Percentiles rank a stretch among this genome's conserved stretches.
Evolutionary conservation across 2,888 invertebrate genomes (phyloP).

Genomic region (Pollenia angustigena): DNA sequence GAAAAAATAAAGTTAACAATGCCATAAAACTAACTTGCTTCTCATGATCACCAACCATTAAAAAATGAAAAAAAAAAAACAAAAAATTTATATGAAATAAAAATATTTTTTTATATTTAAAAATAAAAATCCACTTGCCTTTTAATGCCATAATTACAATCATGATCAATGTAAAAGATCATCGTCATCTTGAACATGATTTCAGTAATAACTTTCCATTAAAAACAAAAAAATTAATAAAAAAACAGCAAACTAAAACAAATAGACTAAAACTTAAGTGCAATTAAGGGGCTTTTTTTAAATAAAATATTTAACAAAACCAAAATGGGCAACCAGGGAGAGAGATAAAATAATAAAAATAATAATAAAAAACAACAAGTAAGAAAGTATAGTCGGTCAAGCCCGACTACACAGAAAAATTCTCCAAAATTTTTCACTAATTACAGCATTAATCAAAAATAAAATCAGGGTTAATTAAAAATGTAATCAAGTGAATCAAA

Average conservation of each 20-base stretch:
- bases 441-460: too few species aligned
- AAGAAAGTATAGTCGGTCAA: too few species aligned
- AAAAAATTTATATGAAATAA: not conserved
- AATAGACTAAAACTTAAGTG: conserved; percentile 53
- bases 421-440: too few species aligned
- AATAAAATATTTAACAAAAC: conserved; percentile 8
- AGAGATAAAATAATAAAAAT: not conserved
- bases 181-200: conserved; percentile 66
- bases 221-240: not conserved
- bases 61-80: conserved; percentile 4
- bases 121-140: conserved; percentile 15
- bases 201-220: conserved; percentile 69
- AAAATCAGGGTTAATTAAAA: too few species aligned
- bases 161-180: conserved; percentile 63
- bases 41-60: conserved; percentile 55
- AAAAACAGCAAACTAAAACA: conserved; percentile 53
- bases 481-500: too few species aligned
- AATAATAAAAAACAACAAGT: not conserved
- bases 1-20: conserved; percentile 11
- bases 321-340: conserved; percentile 3
- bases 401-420: too few species aligned
- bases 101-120: not conserved
- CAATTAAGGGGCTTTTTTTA: conserved; percentile 57
- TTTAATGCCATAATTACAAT: conserved; percentile 53
- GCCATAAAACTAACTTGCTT: conserved; percentile 43